These are phyloP conservation scores for Palloptera scutellata DNA, from an alignment of 2,888 invertebrate genomes.

Conservation along the genomic window DNA sequence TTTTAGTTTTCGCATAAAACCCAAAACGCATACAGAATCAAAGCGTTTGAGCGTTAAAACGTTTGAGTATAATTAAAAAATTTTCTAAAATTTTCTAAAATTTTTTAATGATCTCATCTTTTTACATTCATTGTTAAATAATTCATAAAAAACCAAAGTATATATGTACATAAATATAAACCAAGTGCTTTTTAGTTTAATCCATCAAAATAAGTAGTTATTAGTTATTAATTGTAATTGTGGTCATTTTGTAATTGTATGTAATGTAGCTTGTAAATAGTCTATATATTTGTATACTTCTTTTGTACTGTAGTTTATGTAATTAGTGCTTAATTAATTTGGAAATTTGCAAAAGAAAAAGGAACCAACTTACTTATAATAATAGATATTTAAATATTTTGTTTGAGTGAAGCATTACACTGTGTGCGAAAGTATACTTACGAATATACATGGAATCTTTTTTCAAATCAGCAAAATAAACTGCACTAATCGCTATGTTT, in stretches of 20 bases:
- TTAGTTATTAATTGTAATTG: too few relatives aligned
- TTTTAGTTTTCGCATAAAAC: conserved; percentile 10
- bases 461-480: too few relatives aligned
- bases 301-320: too few relatives aligned
- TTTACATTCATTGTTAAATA: conserved; percentile 45
- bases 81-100: conserved; percentile 34
- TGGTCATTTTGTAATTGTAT: conserved; percentile 21
- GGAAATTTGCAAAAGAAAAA: conserved; percentile 3
- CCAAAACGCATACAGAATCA: background rate
- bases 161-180: conserved; percentile 31
- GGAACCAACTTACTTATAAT: background rate
- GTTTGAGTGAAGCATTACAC: too few relatives aligned
- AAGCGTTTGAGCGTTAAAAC: background rate
- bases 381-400: too few relatives aligned
- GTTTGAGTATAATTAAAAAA: conserved; percentile 54
- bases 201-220: conserved; percentile 13
- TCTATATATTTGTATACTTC: conserved; percentile 8
- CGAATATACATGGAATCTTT: too few relatives aligned
- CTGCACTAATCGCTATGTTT: too few relatives aligned
- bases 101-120: conserved; percentile 57
- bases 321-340: too few relatives aligned
- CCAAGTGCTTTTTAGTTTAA: conserved; percentile 22
- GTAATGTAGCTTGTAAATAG: conserved; percentile 14
- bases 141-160: conserved; percentile 35
- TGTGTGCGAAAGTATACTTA: too few relatives aligned